A percentile compares a stretch with the other conserved stretches of the same genome.
phyloP scores from a whole-genome alignment of 2,113 vertebrate species.

The Pica pica region DNA sequence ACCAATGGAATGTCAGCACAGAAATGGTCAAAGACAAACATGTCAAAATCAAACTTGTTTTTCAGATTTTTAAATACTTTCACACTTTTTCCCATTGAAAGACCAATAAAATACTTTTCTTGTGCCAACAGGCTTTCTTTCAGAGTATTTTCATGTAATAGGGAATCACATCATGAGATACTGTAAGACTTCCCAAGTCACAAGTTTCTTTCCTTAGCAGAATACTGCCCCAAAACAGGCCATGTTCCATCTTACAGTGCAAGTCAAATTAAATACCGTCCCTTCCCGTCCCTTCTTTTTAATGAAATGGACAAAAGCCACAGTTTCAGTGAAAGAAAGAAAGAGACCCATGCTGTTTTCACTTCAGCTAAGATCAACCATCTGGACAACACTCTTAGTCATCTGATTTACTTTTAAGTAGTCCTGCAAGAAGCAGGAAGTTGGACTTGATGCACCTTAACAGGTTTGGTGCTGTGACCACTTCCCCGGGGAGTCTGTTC shows the following conservation, averaged over 20 bases:
- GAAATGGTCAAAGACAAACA: background rate
- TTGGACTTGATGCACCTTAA: background rate
- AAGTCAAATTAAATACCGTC: background rate
- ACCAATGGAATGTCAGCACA: background rate
- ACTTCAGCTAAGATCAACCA: background rate
- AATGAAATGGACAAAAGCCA: background rate
- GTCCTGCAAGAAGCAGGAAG: background rate
- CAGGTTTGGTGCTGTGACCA: background rate
- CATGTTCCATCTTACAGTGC: background rate
- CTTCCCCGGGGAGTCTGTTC: background rate
- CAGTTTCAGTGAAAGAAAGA: background rate
- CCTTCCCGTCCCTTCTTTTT: background rate
- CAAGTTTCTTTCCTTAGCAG: background rate
- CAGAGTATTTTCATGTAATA: background rate
- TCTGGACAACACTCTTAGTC: background rate
- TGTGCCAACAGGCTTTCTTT: background rate
- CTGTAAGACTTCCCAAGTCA: background rate
- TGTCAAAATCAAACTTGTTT: background rate
- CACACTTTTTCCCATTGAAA: background rate
- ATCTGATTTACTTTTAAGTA: background rate
- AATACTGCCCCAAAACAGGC: background rate
- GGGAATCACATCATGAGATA: background rate
- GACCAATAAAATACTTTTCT: background rate
- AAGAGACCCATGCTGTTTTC: background rate
- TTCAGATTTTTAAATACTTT: background rate